Evolutionary conservation across 2,797 vertebrate species (phyloP), one percentile per base, ranked within the genome.

Genomic region (Onychomys leucogaster): DNA sequence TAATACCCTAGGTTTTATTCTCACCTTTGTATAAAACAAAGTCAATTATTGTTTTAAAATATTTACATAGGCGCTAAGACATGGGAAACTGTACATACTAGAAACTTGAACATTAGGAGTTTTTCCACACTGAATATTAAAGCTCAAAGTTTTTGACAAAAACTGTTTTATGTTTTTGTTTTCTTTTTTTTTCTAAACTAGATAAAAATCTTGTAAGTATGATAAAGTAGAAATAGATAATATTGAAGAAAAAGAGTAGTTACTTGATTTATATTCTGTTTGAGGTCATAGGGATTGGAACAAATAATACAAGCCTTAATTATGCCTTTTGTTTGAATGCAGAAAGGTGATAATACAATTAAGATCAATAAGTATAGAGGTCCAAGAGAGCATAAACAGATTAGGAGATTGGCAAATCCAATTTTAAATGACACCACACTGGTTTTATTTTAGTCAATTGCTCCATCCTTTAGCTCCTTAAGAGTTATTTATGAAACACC

Each of bases 281-380:
- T 95, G 12, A 86, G 80, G 82, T 93, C 65, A 95, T 13, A 95
- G 3, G 6, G 19, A 73, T 49, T 83, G 4, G 19, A 59, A 4
- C 3, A 63, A 82, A 57, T 92, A 19, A 91, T 61, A 46, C 57
- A 55, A 59, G 82, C 89, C 12, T 69, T 7, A 89, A 75, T 65
- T 97, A 88, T 55, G 1, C 16, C 3, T 85, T 94, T 78, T 77
- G 4, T 43, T 92, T 94, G 6, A 97, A 87, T 84, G 86, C 25
- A 90, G 27, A 92, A 90, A 57, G 6, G 1, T 81, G n/a, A 41
- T 88, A 82, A 52, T 65, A 46, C 11, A 93, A 55, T 37, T 37
- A 89, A 80, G 49, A 16, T 91, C 80, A 61, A 16, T 90, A 73
- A 87, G 3, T n/a, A 65, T 90, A 49, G 37, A 93, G 1, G 1